Base-by-base conservation (phyloP, 2,113 vertebrate genomes). In the Quiscalus mexicanus region DNA sequence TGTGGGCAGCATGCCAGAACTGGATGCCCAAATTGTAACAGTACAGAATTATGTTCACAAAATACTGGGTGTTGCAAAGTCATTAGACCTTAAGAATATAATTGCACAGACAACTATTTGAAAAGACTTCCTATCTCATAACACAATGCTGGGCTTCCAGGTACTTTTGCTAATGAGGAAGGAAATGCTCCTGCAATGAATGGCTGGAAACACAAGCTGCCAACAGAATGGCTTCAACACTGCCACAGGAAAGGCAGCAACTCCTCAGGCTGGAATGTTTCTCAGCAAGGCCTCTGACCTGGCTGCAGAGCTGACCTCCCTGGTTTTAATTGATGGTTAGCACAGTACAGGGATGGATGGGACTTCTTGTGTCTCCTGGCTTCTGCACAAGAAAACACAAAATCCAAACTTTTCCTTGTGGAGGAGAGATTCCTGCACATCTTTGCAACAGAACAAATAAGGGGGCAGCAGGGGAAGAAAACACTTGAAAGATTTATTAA, bases 41-140 rank as follows among this genome's bases (percentile, higher is more conserved):
- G 87, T 22, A 42, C 55, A 69, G 62, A 83, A 71, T 17, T 76
- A 22, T 63, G 52, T 81, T 84, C 78, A 83, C 59, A 76, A 69
- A 89, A 70, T 15, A 74, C 67, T 78, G 84, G 90, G 85, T 44
- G 89, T 71, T 65, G 81, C 67, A 58, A 74, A 73, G 42, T 58
- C 12, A 30, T 60, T 71, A 80, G 83, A 35, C 76, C 71, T 84
- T 41, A 17, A 37, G 91, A 63, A 70, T 41, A 55, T 21, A 80
- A 95, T 39, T 71, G 86, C 58, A 60, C 3, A 78, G 76, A 63
- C 79, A 96, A 44, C 81, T 44, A 35, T 2, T 77, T 80, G 94
- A 95, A 90, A 94, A 84, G 69, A 91, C 80, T 96, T 97, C 95
- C 93, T 93, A 90, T 96, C 93, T 84, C 92, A 87, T 69, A 92